Evolutionary conservation across 2,888 invertebrate genomes (phyloP), one percentile per base, ranked within the genome.

Genomic region (Omphaloscelis lunosa): DNA sequence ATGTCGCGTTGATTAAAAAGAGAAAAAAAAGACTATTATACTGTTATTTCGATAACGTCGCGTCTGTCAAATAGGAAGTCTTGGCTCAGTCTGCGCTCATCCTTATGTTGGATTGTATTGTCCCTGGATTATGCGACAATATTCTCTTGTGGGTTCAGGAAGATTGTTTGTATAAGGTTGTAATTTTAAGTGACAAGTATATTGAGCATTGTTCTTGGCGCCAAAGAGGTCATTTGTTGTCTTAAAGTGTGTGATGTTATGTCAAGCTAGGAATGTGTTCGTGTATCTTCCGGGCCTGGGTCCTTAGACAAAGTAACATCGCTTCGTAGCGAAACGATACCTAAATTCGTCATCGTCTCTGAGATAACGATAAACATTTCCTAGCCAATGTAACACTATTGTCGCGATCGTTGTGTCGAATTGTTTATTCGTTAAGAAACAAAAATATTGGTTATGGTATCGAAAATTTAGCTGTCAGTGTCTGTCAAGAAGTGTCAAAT

Each of bases 181-280:
- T 77, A 61, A 29, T 56, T 70, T 61, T n/a, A 66, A 76, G 34
- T 56, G 45, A 59, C 15, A 69, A 48, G 34, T 39, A 45, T 68
- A 76, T 68, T 68, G 68, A 5, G 15, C 34, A 59, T 82, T 82
- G 83, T 80, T 59, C 68, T 48, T 6, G 29, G n/a, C 20, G n/a
- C 11, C 9, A 20, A 69, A 59, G 29, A 59, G 51, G 56, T 41
- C 23, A 58, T 61, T 65, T 12, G 45, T 41, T 56, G 66, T 51
- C 17, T 61, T 29, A 34, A 12, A 29, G 17, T 39, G 11, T n/a
- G 23, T 11, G 58, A 20, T 34, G 68, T 12, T 79, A 58, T n/a
- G 41, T 77, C 29, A 53, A 34, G 56, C 23, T 48, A 17, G 58
- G 20, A 48, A 27, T 74, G 45, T 51, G 12, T 20, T 29, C 27